Conservation (phyloP, 92 coral and sea anemone genomes). For the Galaxea fascicularis region DNA sequence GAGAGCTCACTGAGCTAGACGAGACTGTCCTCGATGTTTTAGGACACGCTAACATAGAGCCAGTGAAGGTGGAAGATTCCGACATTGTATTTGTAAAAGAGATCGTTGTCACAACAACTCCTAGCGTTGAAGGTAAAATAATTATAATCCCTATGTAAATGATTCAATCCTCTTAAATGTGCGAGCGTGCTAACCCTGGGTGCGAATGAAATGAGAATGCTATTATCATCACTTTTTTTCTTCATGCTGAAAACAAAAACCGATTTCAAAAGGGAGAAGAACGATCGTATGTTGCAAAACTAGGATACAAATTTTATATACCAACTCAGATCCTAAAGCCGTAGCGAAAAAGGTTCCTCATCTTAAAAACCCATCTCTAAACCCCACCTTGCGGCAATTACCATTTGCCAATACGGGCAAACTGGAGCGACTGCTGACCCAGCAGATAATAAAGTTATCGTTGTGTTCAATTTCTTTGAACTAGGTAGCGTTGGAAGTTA, state of each 20-base stretch:
- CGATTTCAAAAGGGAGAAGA: not conserved
- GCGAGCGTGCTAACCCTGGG: not conserved
- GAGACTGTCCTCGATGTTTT: conserved; percentile 48
- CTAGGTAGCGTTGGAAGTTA: conserved; percentile 22
- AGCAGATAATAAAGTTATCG: conserved; percentile 22
- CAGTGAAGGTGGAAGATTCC: conserved; percentile 39
- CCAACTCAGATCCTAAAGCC: conserved; percentile 11
- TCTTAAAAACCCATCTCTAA: conserved; percentile 3
- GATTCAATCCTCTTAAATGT: conserved; percentile 14
- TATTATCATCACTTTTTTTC: not conserved
- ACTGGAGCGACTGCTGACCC: conserved; percentile 7
- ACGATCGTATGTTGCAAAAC: not conserved
- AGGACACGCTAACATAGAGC: conserved; percentile 47
- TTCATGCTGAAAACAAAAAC: conserved; percentile 9
- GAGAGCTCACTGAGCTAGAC: too few relatives aligned
- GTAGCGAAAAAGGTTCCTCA: conserved; percentile 3
- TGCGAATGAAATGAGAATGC: not conserved
- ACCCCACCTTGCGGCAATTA: conserved; percentile 3
- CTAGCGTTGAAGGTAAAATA: conserved; percentile 6
- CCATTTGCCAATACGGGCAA: conserved; percentile 13
- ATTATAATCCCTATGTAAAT: not conserved
- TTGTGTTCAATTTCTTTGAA: conserved; percentile 20
- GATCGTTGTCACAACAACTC: conserved; percentile 27
- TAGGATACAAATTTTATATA: not conserved
- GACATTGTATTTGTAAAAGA: conserved; percentile 24